Percentiles rank a stretch among this genome's conserved stretches.
Evolutionary conservation across 1,140 invertebrate species (phyloP).

Genomic region (Drosophila santomea): DNA sequence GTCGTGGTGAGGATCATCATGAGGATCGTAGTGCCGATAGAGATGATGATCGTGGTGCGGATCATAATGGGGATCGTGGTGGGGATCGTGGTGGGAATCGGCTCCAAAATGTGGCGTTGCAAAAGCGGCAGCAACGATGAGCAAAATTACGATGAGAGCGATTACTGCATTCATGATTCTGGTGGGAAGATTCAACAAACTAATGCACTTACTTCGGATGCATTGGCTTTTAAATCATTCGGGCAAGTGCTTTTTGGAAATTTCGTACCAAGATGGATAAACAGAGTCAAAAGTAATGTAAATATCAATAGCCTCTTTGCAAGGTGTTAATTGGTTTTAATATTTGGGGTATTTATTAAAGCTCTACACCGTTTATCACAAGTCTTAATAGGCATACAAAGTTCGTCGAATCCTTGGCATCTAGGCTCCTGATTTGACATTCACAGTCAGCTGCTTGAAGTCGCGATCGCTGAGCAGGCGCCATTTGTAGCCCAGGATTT

Average conservation of each 20-base stretch:
- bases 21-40: background rate
- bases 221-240: slow-evolving; percentile 18
- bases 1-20: slow-evolving; percentile 3
- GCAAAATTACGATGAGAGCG: background rate
- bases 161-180: slow-evolving; percentile 8
- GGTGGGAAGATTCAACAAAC: background rate
- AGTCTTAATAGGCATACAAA: slow-evolving; percentile 18
- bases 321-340: background rate
- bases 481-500: slow-evolving; percentile 89
- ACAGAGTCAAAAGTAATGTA: slow-evolving; percentile 8
- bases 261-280: background rate
- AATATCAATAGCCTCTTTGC: slow-evolving; percentile 2
- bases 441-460: slow-evolving; percentile 86
- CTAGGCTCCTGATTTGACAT: slow-evolving; percentile 55
- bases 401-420: background rate
- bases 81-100: background rate
- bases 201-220: background rate
- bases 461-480: slow-evolving; percentile 90
- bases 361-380: slow-evolving; percentile 77
- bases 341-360: slow-evolving; percentile 58
- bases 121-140: slow-evolving; percentile 2
- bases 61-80: background rate
- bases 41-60: background rate
- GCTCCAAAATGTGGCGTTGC: background rate
- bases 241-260: background rate